phyloP scores from a whole-genome alignment of 2,797 vertebrate genomes.

The Microchirus variegatus region DNA sequence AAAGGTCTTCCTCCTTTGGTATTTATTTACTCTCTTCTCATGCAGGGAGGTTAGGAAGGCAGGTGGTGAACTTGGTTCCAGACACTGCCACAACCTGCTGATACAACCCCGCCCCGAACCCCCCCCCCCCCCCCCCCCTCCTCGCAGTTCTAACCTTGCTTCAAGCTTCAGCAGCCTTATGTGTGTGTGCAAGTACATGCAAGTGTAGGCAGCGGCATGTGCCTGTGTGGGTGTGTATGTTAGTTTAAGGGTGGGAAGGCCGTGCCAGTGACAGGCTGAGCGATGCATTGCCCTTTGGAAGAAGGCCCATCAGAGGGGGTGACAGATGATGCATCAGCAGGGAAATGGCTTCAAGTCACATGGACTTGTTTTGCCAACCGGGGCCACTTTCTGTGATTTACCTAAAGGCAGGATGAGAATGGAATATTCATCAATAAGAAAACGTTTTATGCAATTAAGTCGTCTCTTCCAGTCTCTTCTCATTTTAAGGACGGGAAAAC shows the following conservation, averaged over 20 bases:
- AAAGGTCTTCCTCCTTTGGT: conserved; percentile 27
- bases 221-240: conserved; percentile 9
- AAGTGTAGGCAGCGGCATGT: neutral
- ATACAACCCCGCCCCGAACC: too few relatives aligned
- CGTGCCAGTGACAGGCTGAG: conserved; percentile 20
- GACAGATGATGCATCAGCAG: conserved; percentile 38
- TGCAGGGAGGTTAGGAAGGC: conserved; percentile 15
- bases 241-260: conserved; percentile 7
- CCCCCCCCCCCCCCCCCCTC: conserved; percentile 27
- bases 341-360: conserved; percentile 39
- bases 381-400: conserved; percentile 21
- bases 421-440: neutral
- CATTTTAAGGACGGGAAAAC: neutral
- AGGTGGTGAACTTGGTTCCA: conserved; percentile 25
- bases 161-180: conserved; percentile 32
- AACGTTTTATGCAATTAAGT: too few relatives aligned
- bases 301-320: conserved; percentile 10
- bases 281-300: conserved; percentile 31
- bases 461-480: too few relatives aligned
- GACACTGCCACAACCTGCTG: conserved; percentile 33
- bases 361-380: conserved; percentile 28
- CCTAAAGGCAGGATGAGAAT: conserved; percentile 2
- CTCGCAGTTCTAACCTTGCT: conserved; percentile 33
- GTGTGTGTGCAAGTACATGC: neutral
- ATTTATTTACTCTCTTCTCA: conserved; percentile 38